A percentile compares a stretch with the other conserved stretches of the same genome.
Evolutionary conservation across 2,113 vertebrate species (phyloP).

Genomic region (Siniperca chuatsi): DNA sequence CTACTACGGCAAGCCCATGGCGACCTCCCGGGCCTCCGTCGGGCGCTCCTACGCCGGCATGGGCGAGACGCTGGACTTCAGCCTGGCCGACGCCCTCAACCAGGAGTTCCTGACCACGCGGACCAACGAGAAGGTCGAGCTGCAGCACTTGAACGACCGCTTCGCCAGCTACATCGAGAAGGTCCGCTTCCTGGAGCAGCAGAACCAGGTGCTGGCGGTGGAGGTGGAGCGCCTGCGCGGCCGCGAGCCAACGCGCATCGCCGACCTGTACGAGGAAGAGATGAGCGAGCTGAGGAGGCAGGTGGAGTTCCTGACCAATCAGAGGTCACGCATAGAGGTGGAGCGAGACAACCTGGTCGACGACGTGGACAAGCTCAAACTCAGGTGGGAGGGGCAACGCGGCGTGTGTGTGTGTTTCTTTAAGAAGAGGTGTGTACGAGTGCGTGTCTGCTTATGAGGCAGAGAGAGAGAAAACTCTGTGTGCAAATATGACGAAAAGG

Average conservation of each 20-base stretch:
- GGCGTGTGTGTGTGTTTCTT: conserved; percentile 29
- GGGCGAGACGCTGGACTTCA: conserved; percentile 95
- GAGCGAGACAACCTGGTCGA: conserved; percentile 94
- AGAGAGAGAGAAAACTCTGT: background rate
- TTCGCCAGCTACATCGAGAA: conserved; percentile 98
- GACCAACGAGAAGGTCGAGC: conserved; percentile 96
- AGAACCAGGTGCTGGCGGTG: conserved; percentile 90
- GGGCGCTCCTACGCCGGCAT: conserved; percentile 86
- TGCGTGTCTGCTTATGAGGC: background rate
- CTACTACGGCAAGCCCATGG: conserved; percentile 48
- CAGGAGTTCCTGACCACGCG: conserved; percentile 96
- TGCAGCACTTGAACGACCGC: conserved; percentile 96
- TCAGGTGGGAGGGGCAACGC: conserved; percentile 85
- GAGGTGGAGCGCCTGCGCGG: conserved; percentile 94
- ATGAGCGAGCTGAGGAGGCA: conserved; percentile 92
- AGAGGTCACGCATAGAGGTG: conserved; percentile 91
- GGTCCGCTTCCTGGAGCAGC: conserved; percentile 97
- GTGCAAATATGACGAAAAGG: background rate
- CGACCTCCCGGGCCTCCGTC: conserved; percentile 57
- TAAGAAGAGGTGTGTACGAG: background rate
- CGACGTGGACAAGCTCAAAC: conserved; percentile 93
- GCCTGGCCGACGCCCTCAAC: conserved; percentile 94
- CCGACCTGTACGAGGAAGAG: conserved; percentile 95
- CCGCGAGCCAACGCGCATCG: conserved; percentile 91
- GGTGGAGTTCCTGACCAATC: conserved; percentile 91